These are phyloP conservation scores for Pseudomyrmex cubaensis DNA, from an alignment of 1,140 invertebrate genomes.

Conservation along the genomic window DNA sequence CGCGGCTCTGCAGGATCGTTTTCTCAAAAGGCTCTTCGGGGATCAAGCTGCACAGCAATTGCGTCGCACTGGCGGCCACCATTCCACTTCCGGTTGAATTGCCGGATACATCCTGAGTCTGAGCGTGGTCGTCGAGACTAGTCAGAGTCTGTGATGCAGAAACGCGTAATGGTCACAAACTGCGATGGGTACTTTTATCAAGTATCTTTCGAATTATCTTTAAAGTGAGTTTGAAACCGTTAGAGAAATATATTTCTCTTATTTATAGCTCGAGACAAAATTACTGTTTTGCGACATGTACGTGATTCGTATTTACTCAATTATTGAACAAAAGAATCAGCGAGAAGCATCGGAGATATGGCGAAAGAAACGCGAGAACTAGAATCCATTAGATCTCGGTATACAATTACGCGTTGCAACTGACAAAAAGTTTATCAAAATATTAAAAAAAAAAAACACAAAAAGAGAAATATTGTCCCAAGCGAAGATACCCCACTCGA, in stretches of 20 bases:
- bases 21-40: slow-evolving; percentile 82
- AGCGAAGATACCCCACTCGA: background rate
- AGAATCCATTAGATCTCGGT: slow-evolving; percentile 36
- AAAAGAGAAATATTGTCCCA: background rate
- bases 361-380: slow-evolving; percentile 21
- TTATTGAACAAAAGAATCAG: background rate
- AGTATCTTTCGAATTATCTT: background rate
- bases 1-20: slow-evolving; percentile 76
- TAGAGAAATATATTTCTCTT: background rate
- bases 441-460: background rate
- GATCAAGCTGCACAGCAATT: slow-evolving; percentile 82
- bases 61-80: slow-evolving; percentile 79
- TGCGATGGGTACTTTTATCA: background rate
- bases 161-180: slow-evolving; percentile 5
- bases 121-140: slow-evolving; percentile 79
- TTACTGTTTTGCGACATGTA: too few relatives aligned
- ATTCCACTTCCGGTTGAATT: slow-evolving; percentile 80
- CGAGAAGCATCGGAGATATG: background rate
- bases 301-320: too few relatives aligned
- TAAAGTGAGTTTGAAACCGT: background rate
- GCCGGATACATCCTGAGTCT: slow-evolving; percentile 78
- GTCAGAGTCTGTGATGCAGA: slow-evolving; percentile 77
- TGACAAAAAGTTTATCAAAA: slow-evolving; percentile 14
- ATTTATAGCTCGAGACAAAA: background rate
- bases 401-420: slow-evolving; percentile 33